A percentile compares a stretch with the other conserved stretches of the same genome.
These are phyloP conservation scores for Mugil cephalus DNA, from an alignment of 2,113 vertebrate genomes.

Conservation along the genomic window DNA sequence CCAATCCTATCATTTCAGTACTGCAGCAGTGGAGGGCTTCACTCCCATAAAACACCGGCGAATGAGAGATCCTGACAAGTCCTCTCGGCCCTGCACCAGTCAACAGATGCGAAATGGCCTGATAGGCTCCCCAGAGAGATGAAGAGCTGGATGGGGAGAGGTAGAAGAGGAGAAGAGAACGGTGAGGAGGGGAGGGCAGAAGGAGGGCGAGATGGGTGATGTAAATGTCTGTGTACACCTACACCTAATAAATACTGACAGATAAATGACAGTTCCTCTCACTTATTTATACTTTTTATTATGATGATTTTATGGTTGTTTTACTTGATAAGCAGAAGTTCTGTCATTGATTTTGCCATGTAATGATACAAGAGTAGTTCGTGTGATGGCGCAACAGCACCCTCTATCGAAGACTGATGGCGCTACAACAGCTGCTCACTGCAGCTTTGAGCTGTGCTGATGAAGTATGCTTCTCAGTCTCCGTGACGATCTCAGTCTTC, in stretches of 20 bases:
- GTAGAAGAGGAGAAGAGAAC: neutral
- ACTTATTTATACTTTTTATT: slow-evolving; percentile 21
- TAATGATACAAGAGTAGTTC: slow-evolving; percentile 17
- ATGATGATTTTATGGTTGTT: slow-evolving; percentile 14
- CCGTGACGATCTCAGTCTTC: no score
- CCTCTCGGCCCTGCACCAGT: slow-evolving; percentile 55
- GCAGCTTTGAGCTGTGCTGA: neutral
- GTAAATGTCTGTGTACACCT: neutral
- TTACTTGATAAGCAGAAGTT: slow-evolving; percentile 17
- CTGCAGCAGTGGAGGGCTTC: slow-evolving; percentile 59
- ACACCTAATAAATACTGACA: slow-evolving; percentile 18
- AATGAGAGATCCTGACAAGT: slow-evolving; percentile 66
- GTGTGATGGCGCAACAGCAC: slow-evolving; percentile 20
- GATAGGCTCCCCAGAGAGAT: slow-evolving; percentile 63
- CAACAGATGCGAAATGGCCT: slow-evolving; percentile 68
- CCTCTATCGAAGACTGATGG: slow-evolving; percentile 36
- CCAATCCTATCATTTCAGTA: slow-evolving; percentile 30
- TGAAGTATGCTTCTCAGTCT: no score
- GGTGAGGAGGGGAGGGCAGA: neutral
- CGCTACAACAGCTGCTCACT: neutral
- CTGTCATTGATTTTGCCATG: slow-evolving; percentile 14
- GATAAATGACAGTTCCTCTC: slow-evolving; percentile 14
- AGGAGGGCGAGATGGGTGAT: neutral
- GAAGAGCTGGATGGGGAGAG: slow-evolving; percentile 31
- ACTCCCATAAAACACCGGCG: slow-evolving; percentile 61